Base-by-base conservation (phyloP, 30 jellyfish, hydroid and myxozoan species). In the Pseudorhiza aurosa region DNA sequence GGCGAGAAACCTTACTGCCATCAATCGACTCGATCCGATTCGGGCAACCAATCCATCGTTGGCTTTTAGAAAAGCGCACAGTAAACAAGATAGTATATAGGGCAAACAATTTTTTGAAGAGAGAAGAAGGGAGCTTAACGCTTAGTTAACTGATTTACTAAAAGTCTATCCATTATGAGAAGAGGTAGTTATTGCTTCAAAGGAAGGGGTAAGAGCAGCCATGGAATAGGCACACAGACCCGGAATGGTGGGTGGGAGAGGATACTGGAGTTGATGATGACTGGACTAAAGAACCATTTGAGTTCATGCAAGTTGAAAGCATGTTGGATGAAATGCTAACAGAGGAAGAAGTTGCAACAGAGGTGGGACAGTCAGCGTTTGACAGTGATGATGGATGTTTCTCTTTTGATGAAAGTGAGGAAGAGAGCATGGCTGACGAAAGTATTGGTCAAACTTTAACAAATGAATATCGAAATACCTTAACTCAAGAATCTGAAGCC, bases 51-150 rank as follows among this genome's bases (percentile, higher is more conserved):
- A 44, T 45, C 81, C 72, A 43, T 44, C 62, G 10, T 17, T 77
- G 45, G 27, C 8, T 1, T 81, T 81, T 35, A 32, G 78, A 65
- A 81, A 81, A 32, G 85, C 93, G 9, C 78, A 81, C 68, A 31
- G 81, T 35, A 81, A 81, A 49, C 84, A 68, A 36, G 93, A 65
- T 49, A 81, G 51, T 46, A 81, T 81, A 3, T 77, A 82, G 90
- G 90, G 26, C 47, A 77, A 60, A 42, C 90, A 77, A 50, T 77
- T 59, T 24, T 3, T 43, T 25, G 62, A 77, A 8, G 82, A 77
- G 63, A 47, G 42, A 24, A 77, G 82, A 63, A 59, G 43, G 40
- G 19, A 67, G 33, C 73, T 46, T 12, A 47, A 45, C 1, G 37
- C 42, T 8, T 29, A 53, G 43, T 53, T 30, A 30, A 39, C 31